phyloP scores from a whole-genome alignment of 2,113 vertebrate genomes.

The Burhinus oedicnemus region DNA sequence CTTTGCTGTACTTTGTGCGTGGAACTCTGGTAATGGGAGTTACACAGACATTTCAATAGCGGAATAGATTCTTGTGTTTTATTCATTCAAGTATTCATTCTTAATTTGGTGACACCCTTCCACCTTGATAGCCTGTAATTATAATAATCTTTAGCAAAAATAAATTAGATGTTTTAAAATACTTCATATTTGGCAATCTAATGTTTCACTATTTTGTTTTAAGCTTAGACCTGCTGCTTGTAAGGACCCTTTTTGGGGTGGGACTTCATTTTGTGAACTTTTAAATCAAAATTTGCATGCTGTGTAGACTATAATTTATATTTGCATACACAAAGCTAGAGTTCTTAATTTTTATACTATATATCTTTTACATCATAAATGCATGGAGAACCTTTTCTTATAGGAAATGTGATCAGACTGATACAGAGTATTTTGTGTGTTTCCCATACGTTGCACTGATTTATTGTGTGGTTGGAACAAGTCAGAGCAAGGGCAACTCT shows the following conservation, averaged over 20 bases:
- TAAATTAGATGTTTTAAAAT: background rate
- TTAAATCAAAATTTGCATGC: background rate
- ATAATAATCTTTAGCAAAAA: background rate
- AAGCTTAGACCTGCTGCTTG: background rate
- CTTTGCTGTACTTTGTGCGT: background rate
- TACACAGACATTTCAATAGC: background rate
- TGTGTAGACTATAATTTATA: background rate
- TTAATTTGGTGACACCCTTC: background rate
- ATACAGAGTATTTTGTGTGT: background rate
- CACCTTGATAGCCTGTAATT: background rate
- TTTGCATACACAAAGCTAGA: background rate
- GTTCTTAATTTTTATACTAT: background rate
- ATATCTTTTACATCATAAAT: background rate
- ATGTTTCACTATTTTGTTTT: background rate
- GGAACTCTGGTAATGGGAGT: background rate
- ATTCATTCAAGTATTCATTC: background rate
- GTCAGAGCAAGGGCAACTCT: background rate
- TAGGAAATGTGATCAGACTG: background rate
- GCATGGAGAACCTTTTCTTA: background rate
- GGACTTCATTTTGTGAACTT: background rate
- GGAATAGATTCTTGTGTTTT: background rate
- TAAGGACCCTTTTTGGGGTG: background rate
- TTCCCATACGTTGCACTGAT: background rate
- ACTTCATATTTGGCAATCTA: background rate
- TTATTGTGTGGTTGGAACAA: background rate